Conservation (phyloP, 1,140 invertebrate genomes). For the Drosophila kepulauana region DNA sequence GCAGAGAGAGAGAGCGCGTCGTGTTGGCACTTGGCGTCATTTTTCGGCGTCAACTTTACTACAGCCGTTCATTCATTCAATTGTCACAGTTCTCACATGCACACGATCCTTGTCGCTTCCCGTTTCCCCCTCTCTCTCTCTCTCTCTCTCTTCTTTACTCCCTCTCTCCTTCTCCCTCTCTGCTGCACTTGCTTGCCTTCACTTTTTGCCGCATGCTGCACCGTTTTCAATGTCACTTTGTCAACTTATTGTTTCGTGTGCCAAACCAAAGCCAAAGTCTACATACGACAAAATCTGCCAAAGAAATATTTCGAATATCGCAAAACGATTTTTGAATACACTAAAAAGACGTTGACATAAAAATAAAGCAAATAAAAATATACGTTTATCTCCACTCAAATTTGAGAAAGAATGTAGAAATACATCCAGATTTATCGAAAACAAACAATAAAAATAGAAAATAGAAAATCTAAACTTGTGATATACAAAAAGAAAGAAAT, state of each 20-base stretch:
- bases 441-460: no score
- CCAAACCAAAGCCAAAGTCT: conserved; percentile 43
- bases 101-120: not conserved
- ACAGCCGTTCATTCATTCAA: conserved; percentile 54
- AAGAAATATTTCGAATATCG: conserved; percentile 1
- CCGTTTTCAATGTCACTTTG: conserved; percentile 57
- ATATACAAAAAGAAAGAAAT: no score
- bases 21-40: conserved; percentile 54
- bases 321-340: not conserved
- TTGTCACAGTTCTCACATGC: conserved; percentile 41
- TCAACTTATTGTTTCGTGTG: conserved; percentile 56
- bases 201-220: conserved; percentile 39
- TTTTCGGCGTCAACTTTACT: conserved; percentile 64
- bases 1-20: not conserved
- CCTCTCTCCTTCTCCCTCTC: not conserved
- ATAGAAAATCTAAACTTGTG: no score
- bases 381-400: no score
- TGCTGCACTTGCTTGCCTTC: not conserved
- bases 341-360: not conserved
- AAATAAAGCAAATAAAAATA: not conserved
- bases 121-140: not conserved
- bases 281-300: conserved; percentile 30
- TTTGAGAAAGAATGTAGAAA: no score
- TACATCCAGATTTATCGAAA: no score
- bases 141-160: not conserved